Base-by-base conservation (phyloP, 53 echinoderm and acorn worm species). In the Antedon mediterranea region DNA sequence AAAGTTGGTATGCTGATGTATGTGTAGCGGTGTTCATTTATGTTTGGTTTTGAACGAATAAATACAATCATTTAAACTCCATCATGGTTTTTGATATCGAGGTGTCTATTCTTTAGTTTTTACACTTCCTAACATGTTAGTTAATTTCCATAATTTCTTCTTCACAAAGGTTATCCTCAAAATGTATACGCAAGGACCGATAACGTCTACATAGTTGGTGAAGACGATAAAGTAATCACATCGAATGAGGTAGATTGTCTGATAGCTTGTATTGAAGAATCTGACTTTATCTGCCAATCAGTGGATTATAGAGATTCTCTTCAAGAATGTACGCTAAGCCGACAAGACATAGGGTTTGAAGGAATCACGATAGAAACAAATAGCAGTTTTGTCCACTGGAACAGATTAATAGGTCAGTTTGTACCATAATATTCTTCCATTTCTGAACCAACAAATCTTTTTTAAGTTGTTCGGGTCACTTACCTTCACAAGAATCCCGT, bases 211-310 rank as follows among this genome's bases (percentile, higher is more conserved):
- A 8, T 57, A 6, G 57, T 57, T 18, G 57, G 57, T 23, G 57
- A 57, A 57, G 57, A 57, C 57, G 57, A 57, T 18, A 57, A 57
- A 57, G 23, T 57, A 8, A 57, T 57, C 23, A 57, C 57, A 15
- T 57, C 75, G 14, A 73, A 43, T 71, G 73, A 74, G 18, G 79
- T 72, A 34, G 43, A 32, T 5, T 84, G 84, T 31, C 84, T 84
- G 34, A 79, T 34, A 29, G 84, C 84, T 23, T 84, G 84, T 27
- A 43, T 84, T 0, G 23, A 13, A 32, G 84, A 84, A 23, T 23
- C 23, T 26, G 32, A 32, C 28, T 84, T 84, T 31, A 9, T 73
- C 33, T 84, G 84, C 74, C 78, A 34, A n/a, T 84, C 84, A 26
- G 74, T 84, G 0, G 79, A 84, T 32, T 32, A 44, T 13, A 29